phyloP scores from a whole-genome alignment of 2,888 invertebrate species.

The Macroteleia sp. region DNA sequence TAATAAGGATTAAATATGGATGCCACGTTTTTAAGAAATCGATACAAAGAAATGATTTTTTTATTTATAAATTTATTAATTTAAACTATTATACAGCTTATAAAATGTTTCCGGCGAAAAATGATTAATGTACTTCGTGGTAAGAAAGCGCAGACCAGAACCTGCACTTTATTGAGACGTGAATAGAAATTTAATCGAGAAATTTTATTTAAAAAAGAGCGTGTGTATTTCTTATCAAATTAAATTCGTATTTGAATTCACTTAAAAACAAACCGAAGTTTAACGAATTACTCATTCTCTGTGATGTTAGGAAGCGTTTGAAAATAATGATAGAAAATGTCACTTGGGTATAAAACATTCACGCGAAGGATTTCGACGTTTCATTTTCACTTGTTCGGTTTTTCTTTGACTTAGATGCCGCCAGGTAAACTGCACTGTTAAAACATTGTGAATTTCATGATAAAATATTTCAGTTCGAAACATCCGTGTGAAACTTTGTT shows the following conservation, averaged over 20 bases:
- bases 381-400: constrained; percentile 4
- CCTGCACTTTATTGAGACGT: constrained; percentile 17
- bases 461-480: constrained; percentile 24
- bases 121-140: constrained; percentile 38
- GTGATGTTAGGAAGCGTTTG: neutral
- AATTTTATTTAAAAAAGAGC: neutral
- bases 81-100: constrained; percentile 6
- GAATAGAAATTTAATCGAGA: constrained; percentile 5
- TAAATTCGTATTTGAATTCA: neutral
- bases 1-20: constrained; percentile 11
- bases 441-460: constrained; percentile 11
- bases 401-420: constrained; percentile 4
- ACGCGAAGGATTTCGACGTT: constrained; percentile 3
- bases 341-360: neutral
- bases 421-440: constrained; percentile 6
- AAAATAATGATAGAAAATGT: neutral
- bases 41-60: constrained; percentile 20
- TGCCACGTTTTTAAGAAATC: constrained; percentile 16
- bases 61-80: constrained; percentile 26
- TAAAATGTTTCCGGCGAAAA: constrained; percentile 1
- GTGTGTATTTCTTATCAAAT: neutral
- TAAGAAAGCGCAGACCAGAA: constrained; percentile 23
- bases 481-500: constrained; percentile 7
- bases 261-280: neutral
- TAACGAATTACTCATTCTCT: neutral